phyloP scores from a whole-genome alignment of 2,113 vertebrate species.

The Phylloscopus trochiloides region DNA sequence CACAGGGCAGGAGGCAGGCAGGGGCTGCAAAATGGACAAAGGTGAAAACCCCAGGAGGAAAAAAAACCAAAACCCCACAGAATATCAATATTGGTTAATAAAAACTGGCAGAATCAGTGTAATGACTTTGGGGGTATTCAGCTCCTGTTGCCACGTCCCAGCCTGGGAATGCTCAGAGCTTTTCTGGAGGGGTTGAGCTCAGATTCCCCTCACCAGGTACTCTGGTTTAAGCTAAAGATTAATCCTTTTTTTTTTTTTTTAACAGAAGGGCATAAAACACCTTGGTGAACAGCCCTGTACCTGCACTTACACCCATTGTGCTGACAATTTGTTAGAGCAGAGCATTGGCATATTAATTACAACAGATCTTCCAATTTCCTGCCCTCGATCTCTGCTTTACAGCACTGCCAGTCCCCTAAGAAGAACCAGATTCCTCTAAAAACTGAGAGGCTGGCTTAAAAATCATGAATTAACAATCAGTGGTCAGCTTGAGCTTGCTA shows the following conservation, averaged over 20 bases:
- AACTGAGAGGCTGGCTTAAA: background rate
- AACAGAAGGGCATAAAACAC: background rate
- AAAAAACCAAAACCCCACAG: too few species aligned
- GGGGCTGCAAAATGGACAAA: background rate
- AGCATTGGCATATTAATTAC: background rate
- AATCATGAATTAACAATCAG: background rate
- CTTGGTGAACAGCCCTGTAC: background rate
- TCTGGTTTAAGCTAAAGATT: background rate
- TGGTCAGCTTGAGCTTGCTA: background rate
- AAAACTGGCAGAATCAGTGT: background rate
- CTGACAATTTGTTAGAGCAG: background rate
- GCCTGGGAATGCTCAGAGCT: background rate
- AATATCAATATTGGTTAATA: background rate
- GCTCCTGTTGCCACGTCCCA: background rate
- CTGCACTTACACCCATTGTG: background rate
- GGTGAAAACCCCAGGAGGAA: rapidly evolving
- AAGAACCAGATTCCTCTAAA: background rate
- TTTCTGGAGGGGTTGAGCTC: background rate
- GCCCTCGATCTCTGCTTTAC: background rate
- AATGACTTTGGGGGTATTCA: background rate
- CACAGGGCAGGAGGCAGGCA: background rate
- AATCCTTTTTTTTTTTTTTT: background rate
- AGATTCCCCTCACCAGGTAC: background rate
- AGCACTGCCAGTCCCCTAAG: background rate
- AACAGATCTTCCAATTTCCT: background rate